A percentile compares a stretch with the other conserved stretches of the same genome.
Evolutionary conservation across 1,140 invertebrate genomes (phyloP).

Genomic region (Microplitis mediator): DNA sequence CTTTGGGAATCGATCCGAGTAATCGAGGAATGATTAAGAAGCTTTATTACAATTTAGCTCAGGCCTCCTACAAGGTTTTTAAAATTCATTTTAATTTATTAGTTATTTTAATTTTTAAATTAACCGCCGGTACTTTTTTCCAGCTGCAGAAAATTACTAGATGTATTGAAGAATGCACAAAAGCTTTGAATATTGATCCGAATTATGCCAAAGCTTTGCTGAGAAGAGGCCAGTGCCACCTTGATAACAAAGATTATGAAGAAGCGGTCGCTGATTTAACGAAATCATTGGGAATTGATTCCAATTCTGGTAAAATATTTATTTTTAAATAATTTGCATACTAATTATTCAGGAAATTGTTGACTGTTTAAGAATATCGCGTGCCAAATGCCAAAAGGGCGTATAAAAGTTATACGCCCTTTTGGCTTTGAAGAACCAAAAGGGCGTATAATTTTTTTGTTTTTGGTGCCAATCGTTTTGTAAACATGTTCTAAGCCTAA

Average conservation of each 20-base stretch:
- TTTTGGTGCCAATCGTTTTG: too few species aligned
- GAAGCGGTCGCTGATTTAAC: slow-evolving; percentile 3
- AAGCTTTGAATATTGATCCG: neutral
- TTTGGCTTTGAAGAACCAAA: too few species aligned
- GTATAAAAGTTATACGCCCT: too few species aligned
- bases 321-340: too few species aligned
- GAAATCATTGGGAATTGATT: neutral
- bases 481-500: too few species aligned
- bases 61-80: neutral
- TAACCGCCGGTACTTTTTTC: neutral
- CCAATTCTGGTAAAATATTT: neutral
- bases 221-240: neutral
- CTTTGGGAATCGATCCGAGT: neutral
- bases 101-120: neutral
- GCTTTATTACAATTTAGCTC: slow-evolving; percentile 8
- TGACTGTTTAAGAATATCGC: too few species aligned
- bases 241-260: neutral
- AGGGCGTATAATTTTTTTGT: too few species aligned
- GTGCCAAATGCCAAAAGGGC: too few species aligned
- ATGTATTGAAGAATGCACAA: neutral
- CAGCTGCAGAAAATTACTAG: neutral
- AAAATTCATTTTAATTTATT: neutral
- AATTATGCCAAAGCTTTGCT: neutral
- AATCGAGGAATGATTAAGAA: neutral
- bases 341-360: too few species aligned